Evolutionary conservation across 2,797 vertebrate species (phyloP).

Genomic region (Molothrus aeneus): DNA sequence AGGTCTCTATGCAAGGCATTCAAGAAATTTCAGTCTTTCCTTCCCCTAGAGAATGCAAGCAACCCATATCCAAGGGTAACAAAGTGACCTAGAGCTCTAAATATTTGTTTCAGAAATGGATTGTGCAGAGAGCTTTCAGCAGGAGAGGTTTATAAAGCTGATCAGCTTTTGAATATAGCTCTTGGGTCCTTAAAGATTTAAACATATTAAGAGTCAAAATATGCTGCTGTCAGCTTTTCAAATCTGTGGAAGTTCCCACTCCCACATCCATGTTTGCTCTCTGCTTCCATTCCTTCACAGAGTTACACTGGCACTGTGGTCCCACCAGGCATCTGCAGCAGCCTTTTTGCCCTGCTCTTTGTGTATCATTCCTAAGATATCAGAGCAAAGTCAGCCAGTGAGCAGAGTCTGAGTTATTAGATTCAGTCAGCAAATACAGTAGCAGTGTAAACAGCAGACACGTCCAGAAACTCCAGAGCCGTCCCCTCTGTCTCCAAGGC

Average conservation of each 20-base stretch:
- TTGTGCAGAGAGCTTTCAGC: not conserved
- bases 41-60: not conserved
- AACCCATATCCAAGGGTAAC: not conserved
- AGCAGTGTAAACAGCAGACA: slow-evolving; percentile 21
- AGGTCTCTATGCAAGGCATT: accelerated
- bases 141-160: not conserved
- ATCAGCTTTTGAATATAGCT: not conserved
- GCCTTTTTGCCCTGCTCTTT: slow-evolving; percentile 23
- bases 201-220: not conserved
- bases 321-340: not conserved
- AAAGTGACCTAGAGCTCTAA: not conserved
- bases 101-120: not conserved
- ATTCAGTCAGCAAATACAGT: slow-evolving; percentile 19
- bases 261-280: not conserved
- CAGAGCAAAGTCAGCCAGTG: not conserved
- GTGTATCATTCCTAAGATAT: slow-evolving; percentile 22
- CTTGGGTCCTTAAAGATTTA: not conserved
- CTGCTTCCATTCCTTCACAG: not conserved
- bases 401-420: slow-evolving; percentile 8
- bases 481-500: not conserved
- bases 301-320: not conserved
- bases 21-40: not conserved
- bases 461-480: not conserved
- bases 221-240: not conserved
- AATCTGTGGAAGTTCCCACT: not conserved